A percentile compares a stretch with the other conserved stretches of the same genome.
These are phyloP conservation scores for Andrena camellia DNA, from an alignment of 2,888 invertebrate species.

Conservation along the genomic window DNA sequence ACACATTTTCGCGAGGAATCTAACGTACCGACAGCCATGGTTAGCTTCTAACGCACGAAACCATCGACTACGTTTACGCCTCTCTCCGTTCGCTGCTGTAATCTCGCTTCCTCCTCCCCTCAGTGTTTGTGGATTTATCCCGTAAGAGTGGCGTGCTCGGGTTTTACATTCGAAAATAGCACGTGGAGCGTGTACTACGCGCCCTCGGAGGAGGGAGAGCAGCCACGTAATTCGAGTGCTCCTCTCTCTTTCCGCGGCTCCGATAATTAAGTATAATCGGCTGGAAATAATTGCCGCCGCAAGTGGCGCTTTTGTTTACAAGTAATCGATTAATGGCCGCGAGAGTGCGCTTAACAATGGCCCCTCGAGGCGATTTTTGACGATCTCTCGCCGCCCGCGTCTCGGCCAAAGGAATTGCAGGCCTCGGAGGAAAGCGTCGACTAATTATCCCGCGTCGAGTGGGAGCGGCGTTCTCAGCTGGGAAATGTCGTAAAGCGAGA, in stretches of 20 bases:
- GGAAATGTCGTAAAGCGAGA: too few relatives aligned
- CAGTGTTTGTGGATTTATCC: slow-evolving; percentile 37
- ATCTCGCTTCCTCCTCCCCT: slow-evolving; percentile 14
- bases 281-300: slow-evolving; percentile 4
- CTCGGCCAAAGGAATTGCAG: slow-evolving; percentile 3
- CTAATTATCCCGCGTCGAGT: background rate
- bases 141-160: slow-evolving; percentile 1
- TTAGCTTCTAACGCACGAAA: slow-evolving; percentile 34
- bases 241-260: background rate
- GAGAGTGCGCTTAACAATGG: background rate
- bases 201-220: slow-evolving; percentile 1
- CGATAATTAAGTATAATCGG: slow-evolving; percentile 20
- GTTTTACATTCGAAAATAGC: slow-evolving; percentile 23
- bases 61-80: slow-evolving; percentile 2
- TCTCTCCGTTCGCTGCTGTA: background rate
- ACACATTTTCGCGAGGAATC: background rate
- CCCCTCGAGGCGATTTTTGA: background rate
- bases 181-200: background rate
- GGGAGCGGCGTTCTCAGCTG: background rate
- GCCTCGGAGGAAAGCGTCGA: background rate
- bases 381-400: background rate
- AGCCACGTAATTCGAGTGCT: background rate
- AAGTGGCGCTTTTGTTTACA: background rate
- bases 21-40: background rate
- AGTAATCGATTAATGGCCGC: background rate